These are phyloP conservation scores for Camponotus pennsylvanicus DNA, from an alignment of 1,140 invertebrate genomes.

Conservation along the genomic window DNA sequence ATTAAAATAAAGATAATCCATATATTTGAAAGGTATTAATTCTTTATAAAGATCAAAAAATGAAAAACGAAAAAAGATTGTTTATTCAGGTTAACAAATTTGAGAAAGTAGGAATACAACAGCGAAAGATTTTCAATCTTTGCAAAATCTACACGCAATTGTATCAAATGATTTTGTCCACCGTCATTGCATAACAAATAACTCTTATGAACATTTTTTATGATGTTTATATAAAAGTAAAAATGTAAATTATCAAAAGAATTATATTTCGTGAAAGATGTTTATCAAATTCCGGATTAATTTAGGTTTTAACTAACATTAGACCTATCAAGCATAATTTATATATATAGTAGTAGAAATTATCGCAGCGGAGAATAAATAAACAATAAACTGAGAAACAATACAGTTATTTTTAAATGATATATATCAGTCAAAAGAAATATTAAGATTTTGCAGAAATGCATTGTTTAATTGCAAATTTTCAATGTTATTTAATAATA, in stretches of 20 bases:
- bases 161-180: not conserved
- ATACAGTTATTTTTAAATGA: not conserved
- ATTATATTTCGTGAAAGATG: not conserved
- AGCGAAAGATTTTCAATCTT: slow-evolving; percentile 44
- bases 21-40: not conserved
- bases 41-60: slow-evolving; percentile 50
- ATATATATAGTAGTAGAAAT: not conserved
- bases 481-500: not conserved
- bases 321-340: too few species aligned
- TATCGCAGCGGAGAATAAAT: not conserved
- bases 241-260: not conserved
- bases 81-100: slow-evolving; percentile 77
- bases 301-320: not conserved
- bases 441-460: not conserved
- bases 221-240: too few species aligned
- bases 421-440: not conserved
- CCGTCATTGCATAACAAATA: slow-evolving; percentile 69
- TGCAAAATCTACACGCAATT: slow-evolving; percentile 31
- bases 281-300: not conserved
- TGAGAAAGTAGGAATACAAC: slow-evolving; percentile 42
- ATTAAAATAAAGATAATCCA: not conserved
- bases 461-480: not conserved
- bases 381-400: not conserved
- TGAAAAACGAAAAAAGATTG: slow-evolving; percentile 41
- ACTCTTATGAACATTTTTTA: not conserved